These are phyloP conservation scores for Papilio polyxenes DNA, from an alignment of 1,140 invertebrate genomes.

Conservation along the genomic window DNA sequence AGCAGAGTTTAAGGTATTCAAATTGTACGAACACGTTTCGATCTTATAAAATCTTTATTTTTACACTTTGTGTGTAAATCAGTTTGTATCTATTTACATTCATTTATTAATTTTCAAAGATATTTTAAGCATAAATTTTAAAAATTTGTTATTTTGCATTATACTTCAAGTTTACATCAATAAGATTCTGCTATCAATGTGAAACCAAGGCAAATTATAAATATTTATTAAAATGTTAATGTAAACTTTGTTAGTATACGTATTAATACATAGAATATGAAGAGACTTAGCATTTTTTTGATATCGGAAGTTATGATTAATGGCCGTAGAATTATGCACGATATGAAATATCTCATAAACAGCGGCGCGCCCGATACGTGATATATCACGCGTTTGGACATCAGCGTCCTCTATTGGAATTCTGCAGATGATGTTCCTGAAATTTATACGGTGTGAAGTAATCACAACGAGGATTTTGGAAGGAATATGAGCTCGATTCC, in stretches of 20 bases:
- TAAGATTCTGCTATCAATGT: too few relatives aligned
- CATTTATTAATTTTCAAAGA: neutral
- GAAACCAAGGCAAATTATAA: too few relatives aligned
- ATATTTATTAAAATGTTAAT: too few relatives aligned
- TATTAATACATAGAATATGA: neutral
- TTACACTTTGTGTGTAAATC: neutral
- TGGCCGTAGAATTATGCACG: conserved; percentile 65
- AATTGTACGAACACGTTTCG: conserved; percentile 32
- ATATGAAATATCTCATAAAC: conserved; percentile 80
- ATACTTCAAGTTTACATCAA: neutral
- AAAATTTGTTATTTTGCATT: neutral
- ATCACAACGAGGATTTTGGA: conserved; percentile 63
- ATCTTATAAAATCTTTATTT: conserved; percentile 7
- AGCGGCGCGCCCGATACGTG: conserved; percentile 59
- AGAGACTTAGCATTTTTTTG: conserved; percentile 13
- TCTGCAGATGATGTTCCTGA: conserved; percentile 74
- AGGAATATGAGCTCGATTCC: conserved; percentile 70
- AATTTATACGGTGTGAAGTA: conserved; percentile 72
- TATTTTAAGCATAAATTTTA: neutral
- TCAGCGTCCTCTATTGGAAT: conserved; percentile 76
- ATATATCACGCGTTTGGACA: conserved; percentile 78
- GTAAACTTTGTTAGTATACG: too few relatives aligned
- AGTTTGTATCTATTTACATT: neutral
- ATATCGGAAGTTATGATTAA: conserved; percentile 58
- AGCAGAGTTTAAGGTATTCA: conserved; percentile 22